Evolutionary conservation across 2,888 invertebrate species (phyloP).

Genomic region (Stictocephala bisonia): DNA sequence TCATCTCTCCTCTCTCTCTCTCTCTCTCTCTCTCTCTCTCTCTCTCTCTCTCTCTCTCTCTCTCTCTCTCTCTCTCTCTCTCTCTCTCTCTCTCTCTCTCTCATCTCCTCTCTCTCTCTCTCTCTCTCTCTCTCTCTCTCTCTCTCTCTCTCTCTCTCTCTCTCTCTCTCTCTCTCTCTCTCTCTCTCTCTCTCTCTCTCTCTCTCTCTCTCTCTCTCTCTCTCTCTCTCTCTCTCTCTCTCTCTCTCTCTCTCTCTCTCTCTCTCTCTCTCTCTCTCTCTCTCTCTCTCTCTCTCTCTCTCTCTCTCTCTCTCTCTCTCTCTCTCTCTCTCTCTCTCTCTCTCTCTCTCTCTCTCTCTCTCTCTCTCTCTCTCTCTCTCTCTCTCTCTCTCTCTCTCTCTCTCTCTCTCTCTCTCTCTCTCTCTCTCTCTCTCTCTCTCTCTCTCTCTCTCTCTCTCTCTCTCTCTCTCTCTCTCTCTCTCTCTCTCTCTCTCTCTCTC

Average conservation of each 20-base stretch:
- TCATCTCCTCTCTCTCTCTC: slow-evolving; percentile 4
- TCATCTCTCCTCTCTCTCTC: no score
- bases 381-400: neutral
- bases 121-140: slow-evolving; percentile 39
- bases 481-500: neutral
- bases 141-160: slow-evolving; percentile 55
- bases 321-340: neutral
- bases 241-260: neutral
- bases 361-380: neutral
- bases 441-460: no score
- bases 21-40: no score
- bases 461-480: neutral
- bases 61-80: no score
- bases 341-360: neutral
- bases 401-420: slow-evolving; percentile 26
- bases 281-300: neutral
- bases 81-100: no score
- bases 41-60: no score
- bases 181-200: neutral
- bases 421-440: neutral
- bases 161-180: slow-evolving; percentile 53
- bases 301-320: neutral
- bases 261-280: neutral
- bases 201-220: slow-evolving; percentile 5
- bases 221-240: neutral